Percentiles rank a stretch among this genome's conserved stretches.
Evolutionary conservation across 2,888 invertebrate genomes (phyloP).

Genomic region (Phragmatobia fuliginosa): DNA sequence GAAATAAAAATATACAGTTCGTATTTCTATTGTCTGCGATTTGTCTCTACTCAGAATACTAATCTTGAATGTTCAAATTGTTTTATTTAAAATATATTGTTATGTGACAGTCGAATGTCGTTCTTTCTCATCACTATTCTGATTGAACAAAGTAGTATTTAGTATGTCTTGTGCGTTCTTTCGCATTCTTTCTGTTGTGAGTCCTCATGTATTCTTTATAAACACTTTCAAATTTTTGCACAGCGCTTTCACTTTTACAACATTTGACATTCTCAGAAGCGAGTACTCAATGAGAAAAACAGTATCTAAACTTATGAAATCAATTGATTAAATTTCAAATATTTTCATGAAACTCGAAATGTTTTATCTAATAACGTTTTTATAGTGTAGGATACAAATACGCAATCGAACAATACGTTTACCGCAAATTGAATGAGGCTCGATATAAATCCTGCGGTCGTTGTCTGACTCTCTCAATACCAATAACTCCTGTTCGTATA

Average conservation of each 20-base stretch:
- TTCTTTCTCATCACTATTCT: slow-evolving; percentile 72
- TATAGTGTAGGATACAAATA: slow-evolving; percentile 72
- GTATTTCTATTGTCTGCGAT: background rate
- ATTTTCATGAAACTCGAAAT: slow-evolving; percentile 43
- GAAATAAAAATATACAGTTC: background rate
- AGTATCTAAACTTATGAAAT: background rate
- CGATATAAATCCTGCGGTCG: slow-evolving; percentile 83
- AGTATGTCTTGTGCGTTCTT: slow-evolving; percentile 72
- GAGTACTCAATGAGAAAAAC: slow-evolving; percentile 31
- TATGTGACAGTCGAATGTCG: slow-evolving; percentile 41
- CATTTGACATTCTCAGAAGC: slow-evolving; percentile 41
- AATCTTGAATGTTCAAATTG: slow-evolving; percentile 6
- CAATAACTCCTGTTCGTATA: slow-evolving; percentile 67
- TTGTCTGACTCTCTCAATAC: slow-evolving; percentile 79
- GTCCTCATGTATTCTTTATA: slow-evolving; percentile 68
- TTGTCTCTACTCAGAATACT: slow-evolving; percentile 11
- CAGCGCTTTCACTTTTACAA: slow-evolving; percentile 70
- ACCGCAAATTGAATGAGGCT: slow-evolving; percentile 84
- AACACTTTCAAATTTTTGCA: slow-evolving; percentile 74
- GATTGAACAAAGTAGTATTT: slow-evolving; percentile 66
- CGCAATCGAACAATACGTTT: slow-evolving; percentile 80
- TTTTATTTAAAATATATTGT: slow-evolving; percentile 12
- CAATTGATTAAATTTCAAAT: background rate
- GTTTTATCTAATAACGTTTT: slow-evolving; percentile 61
- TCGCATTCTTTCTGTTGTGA: slow-evolving; percentile 68